phyloP scores from a whole-genome alignment of 2,888 invertebrate genomes.

The Ormyrus thymus region DNA sequence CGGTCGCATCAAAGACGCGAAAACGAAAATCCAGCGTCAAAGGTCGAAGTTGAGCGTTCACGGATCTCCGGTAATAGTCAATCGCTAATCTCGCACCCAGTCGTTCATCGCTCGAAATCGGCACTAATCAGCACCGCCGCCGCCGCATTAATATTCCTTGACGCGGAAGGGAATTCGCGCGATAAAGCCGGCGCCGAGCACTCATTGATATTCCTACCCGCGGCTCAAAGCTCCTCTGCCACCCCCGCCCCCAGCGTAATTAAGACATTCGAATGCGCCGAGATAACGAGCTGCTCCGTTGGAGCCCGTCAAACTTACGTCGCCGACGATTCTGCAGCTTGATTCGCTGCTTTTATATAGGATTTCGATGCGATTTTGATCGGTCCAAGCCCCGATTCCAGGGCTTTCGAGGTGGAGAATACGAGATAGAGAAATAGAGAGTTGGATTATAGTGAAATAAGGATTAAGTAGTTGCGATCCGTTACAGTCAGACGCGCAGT shows the following conservation, averaged over 20 bases:
- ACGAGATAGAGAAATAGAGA: no score
- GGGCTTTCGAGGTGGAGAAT: background rate
- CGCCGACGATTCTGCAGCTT: slow-evolving; percentile 2
- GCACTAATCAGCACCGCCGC: slow-evolving; percentile 53
- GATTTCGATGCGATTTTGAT: no score
- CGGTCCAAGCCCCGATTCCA: no score
- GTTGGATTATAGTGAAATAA: no score
- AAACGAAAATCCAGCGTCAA: background rate
- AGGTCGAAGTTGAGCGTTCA: no score
- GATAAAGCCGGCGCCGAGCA: slow-evolving; percentile 51
- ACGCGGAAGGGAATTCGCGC: slow-evolving; percentile 41
- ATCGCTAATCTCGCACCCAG: slow-evolving; percentile 5
- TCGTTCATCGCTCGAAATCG: slow-evolving; percentile 40
- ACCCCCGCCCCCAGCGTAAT: slow-evolving; percentile 57
- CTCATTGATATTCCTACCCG: slow-evolving; percentile 61
- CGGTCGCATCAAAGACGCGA: no score
- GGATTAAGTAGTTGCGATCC: no score
- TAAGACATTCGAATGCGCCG: slow-evolving; percentile 62
- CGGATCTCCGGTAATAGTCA: slow-evolving; percentile 10
- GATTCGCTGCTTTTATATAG: background rate
- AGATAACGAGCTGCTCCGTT: slow-evolving; percentile 60
- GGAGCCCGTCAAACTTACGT: slow-evolving; percentile 3
- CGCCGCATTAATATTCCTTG: slow-evolving; percentile 55
- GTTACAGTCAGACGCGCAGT: no score
- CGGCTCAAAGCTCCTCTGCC: slow-evolving; percentile 39